Evolutionary conservation across 2,888 invertebrate genomes (phyloP), one percentile per base, ranked within the genome.

Genomic region (Clepsis dumicolana): DNA sequence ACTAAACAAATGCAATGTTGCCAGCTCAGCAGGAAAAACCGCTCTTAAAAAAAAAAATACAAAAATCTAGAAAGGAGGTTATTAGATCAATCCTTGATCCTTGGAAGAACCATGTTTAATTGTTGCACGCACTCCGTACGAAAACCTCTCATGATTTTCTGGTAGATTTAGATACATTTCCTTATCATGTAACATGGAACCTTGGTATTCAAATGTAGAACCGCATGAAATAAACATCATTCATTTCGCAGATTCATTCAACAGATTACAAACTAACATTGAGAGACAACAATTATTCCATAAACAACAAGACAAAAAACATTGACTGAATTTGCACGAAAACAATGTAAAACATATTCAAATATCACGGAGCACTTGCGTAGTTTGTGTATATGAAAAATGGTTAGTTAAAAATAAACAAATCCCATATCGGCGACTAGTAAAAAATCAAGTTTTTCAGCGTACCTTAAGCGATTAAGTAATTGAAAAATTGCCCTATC

Each of bases 221-320:
- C 35, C 41, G 16, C 1, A 2, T 41, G 5, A 41, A 16, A 16
- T 41, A 41, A 41, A 41, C 41, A 1, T 41, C 41, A 41, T 18
- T 18, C 41, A 41, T 41, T 41, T 41, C 41, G 14, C 41, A 41
- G 41, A 48, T 48, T 21, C 44, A 44, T 18, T 16, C 44, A 44
- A 44, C 44, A 18, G 44, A 41, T n/a, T 41, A 41, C n/a, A n/a
- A n/a, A 41, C 16, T 41, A 44, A 44, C 44, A 44, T 18, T 18
- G 8, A 44, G 44, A 44, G 18, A 44, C 44, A 18, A 2, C 7
- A 16, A 44, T 44, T 44, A 16, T 44, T 44, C 44, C 3, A 44
- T 5, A 18, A 16, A 44, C 16, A 16, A 8, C 7, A 18, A 44
- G 5, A 21, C 48, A 48, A 21, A 48, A 48, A 21, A 21, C 3